Evolutionary conservation across 1,140 invertebrate genomes (phyloP).

Genomic region (Caerostris extrusa): DNA sequence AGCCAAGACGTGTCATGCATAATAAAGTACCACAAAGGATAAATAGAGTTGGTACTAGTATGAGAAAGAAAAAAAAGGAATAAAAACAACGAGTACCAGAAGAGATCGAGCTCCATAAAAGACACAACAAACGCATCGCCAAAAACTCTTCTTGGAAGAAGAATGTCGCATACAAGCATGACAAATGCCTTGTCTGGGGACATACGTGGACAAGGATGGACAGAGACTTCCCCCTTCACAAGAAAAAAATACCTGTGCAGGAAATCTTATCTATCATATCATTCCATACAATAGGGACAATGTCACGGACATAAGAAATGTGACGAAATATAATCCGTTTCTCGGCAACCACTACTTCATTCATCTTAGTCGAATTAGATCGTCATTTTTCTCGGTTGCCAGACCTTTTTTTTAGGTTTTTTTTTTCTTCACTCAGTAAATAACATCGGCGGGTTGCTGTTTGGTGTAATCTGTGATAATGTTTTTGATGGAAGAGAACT

Average conservation of each 20-base stretch:
- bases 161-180: conserved; percentile 8
- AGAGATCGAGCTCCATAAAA: neutral
- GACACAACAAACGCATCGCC: conserved; percentile 19
- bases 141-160: conserved; percentile 17
- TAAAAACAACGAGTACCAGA: neutral
- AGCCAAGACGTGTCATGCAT: neutral
- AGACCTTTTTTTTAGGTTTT: neutral
- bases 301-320: conserved; percentile 13
- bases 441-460: neutral
- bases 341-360: conserved; percentile 14
- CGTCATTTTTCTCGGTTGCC: neutral
- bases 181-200: conserved; percentile 1
- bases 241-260: neutral
- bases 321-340: conserved; percentile 50
- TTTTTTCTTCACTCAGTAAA: neutral
- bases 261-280: conserved; percentile 50
- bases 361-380: conserved; percentile 33
- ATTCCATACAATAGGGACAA: neutral
- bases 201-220: neutral
- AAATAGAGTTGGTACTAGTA: neutral
- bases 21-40: neutral
- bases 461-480: neutral
- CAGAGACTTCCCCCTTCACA: neutral
- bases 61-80: neutral
- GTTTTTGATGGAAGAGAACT: neutral